Evolutionary conservation across 2,888 invertebrate species (phyloP).

Genomic region (Norana najaformis): DNA sequence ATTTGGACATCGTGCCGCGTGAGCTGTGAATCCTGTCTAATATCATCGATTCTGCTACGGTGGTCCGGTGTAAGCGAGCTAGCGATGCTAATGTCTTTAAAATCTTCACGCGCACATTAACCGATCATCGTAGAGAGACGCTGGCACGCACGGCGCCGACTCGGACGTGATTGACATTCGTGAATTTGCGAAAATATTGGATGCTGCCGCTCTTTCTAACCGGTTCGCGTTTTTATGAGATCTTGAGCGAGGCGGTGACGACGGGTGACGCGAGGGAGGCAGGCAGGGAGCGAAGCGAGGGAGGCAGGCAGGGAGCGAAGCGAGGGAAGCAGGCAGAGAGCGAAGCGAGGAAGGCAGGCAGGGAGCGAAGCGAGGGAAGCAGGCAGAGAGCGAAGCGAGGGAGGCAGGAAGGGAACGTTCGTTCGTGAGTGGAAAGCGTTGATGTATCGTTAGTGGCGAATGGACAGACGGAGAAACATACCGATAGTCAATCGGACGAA

Average conservation of each 20-base stretch:
- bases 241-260: background rate
- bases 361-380: background rate
- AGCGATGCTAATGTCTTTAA: constrained; percentile 6
- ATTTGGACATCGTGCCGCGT: constrained; percentile 13
- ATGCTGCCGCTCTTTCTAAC: background rate
- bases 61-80: background rate
- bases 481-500: background rate
- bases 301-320: background rate
- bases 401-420: no score
- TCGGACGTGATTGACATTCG: background rate
- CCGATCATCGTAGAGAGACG: background rate
- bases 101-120: background rate
- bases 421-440: background rate
- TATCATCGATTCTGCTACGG: background rate
- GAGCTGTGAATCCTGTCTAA: constrained; percentile 6
- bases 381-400: constrained; percentile 13
- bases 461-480: background rate
- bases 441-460: background rate
- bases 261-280: background rate
- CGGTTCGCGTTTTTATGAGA: background rate
- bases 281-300: constrained; percentile 13
- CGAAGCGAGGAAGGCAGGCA: background rate
- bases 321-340: no score
- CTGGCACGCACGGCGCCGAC: background rate
- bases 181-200: background rate